These are phyloP conservation scores for Theocolax elegans DNA, from an alignment of 1,140 invertebrate species.

Conservation along the genomic window DNA sequence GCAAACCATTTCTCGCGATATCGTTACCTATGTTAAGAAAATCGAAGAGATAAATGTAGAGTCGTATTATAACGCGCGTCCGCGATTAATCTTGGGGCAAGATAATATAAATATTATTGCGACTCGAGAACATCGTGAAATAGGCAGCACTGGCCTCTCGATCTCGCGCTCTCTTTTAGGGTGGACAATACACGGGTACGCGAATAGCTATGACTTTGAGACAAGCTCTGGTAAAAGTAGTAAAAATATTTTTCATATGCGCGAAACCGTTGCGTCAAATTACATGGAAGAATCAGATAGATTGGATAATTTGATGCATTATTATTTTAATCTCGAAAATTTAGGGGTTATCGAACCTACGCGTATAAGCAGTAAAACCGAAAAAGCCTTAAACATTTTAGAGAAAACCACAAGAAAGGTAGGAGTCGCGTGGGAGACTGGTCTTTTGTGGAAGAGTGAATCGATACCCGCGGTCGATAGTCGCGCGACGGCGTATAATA, in stretches of 20 bases:
- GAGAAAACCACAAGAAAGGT: background rate
- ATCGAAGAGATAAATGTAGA: background rate
- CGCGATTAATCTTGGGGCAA: constrained; percentile 42
- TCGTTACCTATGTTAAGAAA: background rate
- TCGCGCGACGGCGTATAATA: no score
- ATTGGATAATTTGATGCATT: no score
- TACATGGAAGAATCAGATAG: background rate
- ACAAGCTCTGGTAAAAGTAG: background rate
- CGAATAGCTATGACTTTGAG: no score
- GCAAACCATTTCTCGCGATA: background rate
- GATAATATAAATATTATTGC: constrained; percentile 37
- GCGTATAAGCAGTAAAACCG: no score
- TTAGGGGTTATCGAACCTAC: no score
- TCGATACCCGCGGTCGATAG: background rate
- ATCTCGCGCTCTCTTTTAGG: no score
- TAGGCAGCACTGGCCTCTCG: background rate
- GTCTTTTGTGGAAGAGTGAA: background rate
- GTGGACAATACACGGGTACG: background rate
- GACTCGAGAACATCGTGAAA: no score
- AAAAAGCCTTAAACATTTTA: background rate
- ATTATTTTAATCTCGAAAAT: no score
- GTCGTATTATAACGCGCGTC: background rate
- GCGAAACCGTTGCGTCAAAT: no score
- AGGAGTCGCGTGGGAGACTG: background rate
- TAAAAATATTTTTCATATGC: no score